Conservation (phyloP, 2,113 vertebrate species). For the Misgurnus anguillicaudatus region DNA sequence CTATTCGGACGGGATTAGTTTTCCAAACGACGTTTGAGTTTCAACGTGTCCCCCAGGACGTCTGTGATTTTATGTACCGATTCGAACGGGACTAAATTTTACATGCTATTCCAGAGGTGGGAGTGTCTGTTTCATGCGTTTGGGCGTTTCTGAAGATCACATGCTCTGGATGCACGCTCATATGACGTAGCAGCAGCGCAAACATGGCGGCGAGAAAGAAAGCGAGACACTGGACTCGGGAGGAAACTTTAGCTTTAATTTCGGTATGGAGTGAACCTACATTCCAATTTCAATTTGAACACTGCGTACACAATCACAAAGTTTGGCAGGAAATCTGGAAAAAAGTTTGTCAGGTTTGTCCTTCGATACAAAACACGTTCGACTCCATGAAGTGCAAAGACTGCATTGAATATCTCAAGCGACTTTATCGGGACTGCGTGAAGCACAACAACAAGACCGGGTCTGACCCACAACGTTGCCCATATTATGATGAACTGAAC, state of each 20-base stretch:
- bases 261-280: background rate
- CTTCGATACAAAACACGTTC: background rate
- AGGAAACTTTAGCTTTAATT: background rate
- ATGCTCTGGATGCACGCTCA: too few relatives aligned
- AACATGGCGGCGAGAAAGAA: background rate
- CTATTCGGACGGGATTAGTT: too few relatives aligned
- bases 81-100: too few relatives aligned
- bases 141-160: too few relatives aligned
- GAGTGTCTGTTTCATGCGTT: too few relatives aligned
- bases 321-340: background rate
- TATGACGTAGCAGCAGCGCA: background rate
- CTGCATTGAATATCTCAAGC: background rate
- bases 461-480: background rate
- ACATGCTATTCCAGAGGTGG: too few relatives aligned
- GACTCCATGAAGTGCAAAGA: background rate
- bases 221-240: background rate
- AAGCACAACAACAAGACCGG: background rate
- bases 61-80: too few relatives aligned
- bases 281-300: background rate
- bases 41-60: too few relatives aligned
- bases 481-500: background rate
- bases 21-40: too few relatives aligned
- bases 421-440: background rate
- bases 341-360: conserved; percentile 4
- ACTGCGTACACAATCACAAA: background rate